phyloP scores from a whole-genome alignment of 1,140 invertebrate genomes.

The Amphibalanus amphitrite region DNA sequence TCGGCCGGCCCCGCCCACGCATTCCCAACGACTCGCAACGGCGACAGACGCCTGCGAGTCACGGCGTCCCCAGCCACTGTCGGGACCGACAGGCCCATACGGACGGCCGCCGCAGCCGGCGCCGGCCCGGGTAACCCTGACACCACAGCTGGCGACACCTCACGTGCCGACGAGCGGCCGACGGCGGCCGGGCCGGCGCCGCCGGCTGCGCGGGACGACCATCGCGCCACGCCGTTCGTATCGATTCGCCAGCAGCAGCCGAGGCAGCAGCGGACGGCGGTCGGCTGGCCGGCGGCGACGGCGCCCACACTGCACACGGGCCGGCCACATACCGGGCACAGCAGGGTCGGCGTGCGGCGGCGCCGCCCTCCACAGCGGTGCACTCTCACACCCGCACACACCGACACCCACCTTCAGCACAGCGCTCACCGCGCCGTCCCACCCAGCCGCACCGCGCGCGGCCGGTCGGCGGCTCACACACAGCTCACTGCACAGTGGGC shows the following conservation, averaged over 20 bases:
- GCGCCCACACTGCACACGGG: not conserved
- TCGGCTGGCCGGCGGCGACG: not conserved
- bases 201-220: not conserved
- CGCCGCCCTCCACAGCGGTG: too few species aligned
- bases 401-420: too few species aligned
- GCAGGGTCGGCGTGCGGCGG: too few species aligned
- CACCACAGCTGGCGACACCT: not conserved
- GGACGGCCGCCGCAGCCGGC: too few species aligned
- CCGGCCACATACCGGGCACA: not conserved
- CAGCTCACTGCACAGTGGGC: not conserved
- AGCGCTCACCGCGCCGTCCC: not conserved
- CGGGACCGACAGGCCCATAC: too few species aligned
- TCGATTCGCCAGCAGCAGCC: not conserved
- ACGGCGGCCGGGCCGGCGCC: too few species aligned
- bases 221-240: not conserved
- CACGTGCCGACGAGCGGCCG: not conserved
- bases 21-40: not conserved
- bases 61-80: not conserved
- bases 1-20: too few species aligned
- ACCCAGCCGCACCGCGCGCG: not conserved
- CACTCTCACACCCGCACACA: not conserved
- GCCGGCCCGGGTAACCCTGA: too few species aligned
- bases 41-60: not conserved
- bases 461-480: not conserved
- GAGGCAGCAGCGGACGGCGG: too few species aligned